phyloP scores from a whole-genome alignment of 2,113 vertebrate species.

The Physeter macrocephalus region DNA sequence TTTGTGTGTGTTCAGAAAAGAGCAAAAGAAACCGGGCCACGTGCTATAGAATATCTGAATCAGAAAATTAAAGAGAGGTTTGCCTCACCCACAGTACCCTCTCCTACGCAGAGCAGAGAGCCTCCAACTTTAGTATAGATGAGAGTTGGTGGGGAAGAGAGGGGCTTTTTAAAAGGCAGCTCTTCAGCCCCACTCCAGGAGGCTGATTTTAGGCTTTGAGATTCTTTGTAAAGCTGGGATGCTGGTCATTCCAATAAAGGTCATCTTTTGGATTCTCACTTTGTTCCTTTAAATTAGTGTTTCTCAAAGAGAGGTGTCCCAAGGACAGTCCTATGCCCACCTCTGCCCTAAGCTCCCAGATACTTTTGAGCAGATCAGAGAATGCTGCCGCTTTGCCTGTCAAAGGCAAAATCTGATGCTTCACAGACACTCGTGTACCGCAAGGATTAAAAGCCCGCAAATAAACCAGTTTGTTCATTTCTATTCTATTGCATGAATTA shows the following conservation, averaged over 20 bases:
- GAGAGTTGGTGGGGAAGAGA: background rate
- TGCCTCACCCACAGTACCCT: background rate
- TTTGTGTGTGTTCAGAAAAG: conserved; percentile 14
- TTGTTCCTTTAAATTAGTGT: conserved; percentile 24
- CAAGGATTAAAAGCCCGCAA: background rate
- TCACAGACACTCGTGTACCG: background rate
- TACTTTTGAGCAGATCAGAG: background rate
- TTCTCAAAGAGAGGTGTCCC: conserved; percentile 20
- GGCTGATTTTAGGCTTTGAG: conserved; percentile 8
- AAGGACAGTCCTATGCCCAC: background rate
- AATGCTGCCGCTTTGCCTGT: background rate
- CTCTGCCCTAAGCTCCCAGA: background rate
- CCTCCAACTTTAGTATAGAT: background rate
- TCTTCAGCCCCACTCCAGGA: background rate
- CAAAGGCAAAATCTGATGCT: background rate
- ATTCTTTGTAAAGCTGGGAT: background rate
- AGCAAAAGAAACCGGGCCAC: background rate
- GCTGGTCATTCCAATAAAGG: background rate
- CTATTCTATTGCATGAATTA: conserved; percentile 8
- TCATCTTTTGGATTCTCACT: background rate
- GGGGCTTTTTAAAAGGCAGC: background rate
- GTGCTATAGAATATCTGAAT: background rate
- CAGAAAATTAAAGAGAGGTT: background rate
- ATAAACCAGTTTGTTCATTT: background rate
- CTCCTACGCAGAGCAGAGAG: background rate